These are phyloP conservation scores for Saguinus oedipus DNA, from an alignment of 2,797 vertebrate species.

Conservation along the genomic window DNA sequence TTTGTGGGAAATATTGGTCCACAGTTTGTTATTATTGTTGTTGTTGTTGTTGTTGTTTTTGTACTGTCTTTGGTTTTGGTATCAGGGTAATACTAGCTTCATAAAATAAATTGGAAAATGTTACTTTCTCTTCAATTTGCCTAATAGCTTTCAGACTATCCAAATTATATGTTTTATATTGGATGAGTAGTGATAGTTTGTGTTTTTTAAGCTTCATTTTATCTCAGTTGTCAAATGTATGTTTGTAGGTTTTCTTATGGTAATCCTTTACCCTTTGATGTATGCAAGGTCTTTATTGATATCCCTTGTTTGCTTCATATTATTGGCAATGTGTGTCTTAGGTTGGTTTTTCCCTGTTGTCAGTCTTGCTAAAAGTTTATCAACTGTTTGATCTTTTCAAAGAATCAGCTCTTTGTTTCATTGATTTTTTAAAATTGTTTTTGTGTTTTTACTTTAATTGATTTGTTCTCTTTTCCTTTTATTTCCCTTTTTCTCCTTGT, in stretches of 20 bases:
- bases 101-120: background rate
- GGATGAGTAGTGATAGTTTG: background rate
- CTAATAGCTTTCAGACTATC: background rate
- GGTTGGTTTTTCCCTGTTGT: background rate
- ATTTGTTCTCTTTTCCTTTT: background rate
- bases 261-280: background rate
- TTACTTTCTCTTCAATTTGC: background rate
- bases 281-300: background rate
- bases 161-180: background rate
- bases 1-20: too few relatives aligned
- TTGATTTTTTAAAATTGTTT: background rate
- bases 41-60: too few relatives aligned
- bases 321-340: background rate
- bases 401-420: background rate
- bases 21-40: too few relatives aligned
- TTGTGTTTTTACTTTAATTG: background rate
- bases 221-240: background rate
- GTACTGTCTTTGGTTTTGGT: background rate
- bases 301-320: background rate
- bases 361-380: background rate
- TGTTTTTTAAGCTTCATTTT: background rate
- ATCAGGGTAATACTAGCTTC: background rate
- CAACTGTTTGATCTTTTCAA: background rate
- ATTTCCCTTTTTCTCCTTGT: background rate
- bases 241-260: background rate